Base-by-base conservation (phyloP, 2,113 vertebrate genomes). In the Trichomycterus rosablanca region DNA sequence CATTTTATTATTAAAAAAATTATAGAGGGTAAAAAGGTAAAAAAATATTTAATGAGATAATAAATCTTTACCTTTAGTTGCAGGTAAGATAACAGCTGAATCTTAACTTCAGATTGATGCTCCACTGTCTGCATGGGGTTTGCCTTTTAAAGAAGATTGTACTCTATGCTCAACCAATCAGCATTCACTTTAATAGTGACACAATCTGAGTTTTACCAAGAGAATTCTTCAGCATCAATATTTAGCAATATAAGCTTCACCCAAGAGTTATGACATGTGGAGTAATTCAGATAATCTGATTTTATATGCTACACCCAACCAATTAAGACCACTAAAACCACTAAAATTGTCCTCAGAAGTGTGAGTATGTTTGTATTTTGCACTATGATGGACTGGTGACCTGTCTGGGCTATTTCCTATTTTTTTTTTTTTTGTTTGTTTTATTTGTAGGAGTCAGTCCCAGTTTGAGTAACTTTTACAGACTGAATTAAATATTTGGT, bases 101-200 rank as follows among this genome's bases (percentile, higher is more conserved):
- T n/a, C n/a, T n/a, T n/a, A n/a, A n/a, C n/a, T n/a, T n/a, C n/a
- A n/a, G n/a, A n/a, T n/a, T 35, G 1, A 34, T 7, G 23, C 4
- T 10, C n/a, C n/a, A n/a, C n/a, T 19, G 8, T 9, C 9, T 8
- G 9, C 9, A 6, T 11, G 34, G 34, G 7, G 9, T 12, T 35
- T 35, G 9, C 4, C 14, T 70, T 63, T 42, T 70, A 71, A 55
- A 50, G 19, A 16, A 3, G 4, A 7, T 23, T 12, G 57, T n/a
- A n/a, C 18, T 32, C 16, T 4, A 7, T 19, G 15, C 15, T 22
- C 51, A 59, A 35, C 50, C 66, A 67, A 72, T 78, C 71, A 52
- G 35, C 12, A 22, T 45, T 28, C 37, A 49, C 10, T n/a, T 7
- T n/a, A 16, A 1, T 16, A 12, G n/a, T 11, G 18, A 46, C 35